Evolutionary conservation across 2,888 invertebrate species (phyloP).

Genomic region (Bembecia ichneumoniformis): DNA sequence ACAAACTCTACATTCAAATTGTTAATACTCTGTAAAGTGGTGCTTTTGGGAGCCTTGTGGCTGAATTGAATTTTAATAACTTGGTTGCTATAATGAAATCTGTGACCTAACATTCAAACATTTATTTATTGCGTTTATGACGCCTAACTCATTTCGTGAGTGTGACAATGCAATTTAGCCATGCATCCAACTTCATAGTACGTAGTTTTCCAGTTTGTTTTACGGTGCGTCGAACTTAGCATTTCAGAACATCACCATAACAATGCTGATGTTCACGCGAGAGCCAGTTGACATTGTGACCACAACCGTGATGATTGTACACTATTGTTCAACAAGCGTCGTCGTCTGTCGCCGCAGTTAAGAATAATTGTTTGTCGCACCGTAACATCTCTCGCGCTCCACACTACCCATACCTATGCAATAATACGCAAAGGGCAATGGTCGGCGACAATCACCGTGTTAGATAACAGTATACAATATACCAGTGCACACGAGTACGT

Average conservation of each 20-base stretch:
- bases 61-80: slow-evolving; percentile 51
- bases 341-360: slow-evolving; percentile 23
- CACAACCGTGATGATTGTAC: slow-evolving; percentile 56
- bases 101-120: too few species aligned
- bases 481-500: too few species aligned
- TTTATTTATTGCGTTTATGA: too few species aligned
- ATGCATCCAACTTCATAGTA: too few species aligned
- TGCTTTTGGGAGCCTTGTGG: slow-evolving; percentile 42
- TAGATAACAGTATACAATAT: slow-evolving; percentile 32
- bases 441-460: slow-evolving; percentile 22
- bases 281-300: slow-evolving; percentile 55
- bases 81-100: too few species aligned
- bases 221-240: slow-evolving; percentile 46
- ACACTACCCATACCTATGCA: background rate
- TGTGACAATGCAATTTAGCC: too few species aligned
- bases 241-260: slow-evolving; percentile 54
- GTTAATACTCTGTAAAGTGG: slow-evolving; percentile 52
- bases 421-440: slow-evolving; percentile 28
- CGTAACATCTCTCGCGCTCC: slow-evolving; percentile 8
- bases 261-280: slow-evolving; percentile 51
- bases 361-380: slow-evolving; percentile 25
- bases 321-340: slow-evolving; percentile 42
- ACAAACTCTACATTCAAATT: slow-evolving; percentile 49
- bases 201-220: slow-evolving; percentile 44
- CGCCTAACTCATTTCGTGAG: too few species aligned